Conservation (phyloP, 2,113 vertebrate genomes). For the Echinops telfairi region DNA sequence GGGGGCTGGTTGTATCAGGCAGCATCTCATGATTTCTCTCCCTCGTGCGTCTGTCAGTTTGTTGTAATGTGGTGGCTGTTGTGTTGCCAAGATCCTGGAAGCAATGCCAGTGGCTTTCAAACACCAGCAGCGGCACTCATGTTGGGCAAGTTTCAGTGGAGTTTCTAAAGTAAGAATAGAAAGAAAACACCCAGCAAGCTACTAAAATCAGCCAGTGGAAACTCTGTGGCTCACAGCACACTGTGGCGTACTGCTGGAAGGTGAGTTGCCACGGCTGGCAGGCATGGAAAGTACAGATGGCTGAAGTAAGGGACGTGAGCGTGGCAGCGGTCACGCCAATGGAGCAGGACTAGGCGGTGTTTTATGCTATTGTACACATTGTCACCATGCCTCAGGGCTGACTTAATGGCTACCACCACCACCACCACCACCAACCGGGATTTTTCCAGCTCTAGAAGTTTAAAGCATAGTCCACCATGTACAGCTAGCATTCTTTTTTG, state of each 20-base stretch:
- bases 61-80: not conserved
- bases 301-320: not conserved
- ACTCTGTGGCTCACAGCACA: not conserved
- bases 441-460: not conserved
- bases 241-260: not conserved
- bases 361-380: not conserved
- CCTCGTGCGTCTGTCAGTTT: not conserved
- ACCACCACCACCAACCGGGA: not conserved
- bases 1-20: not conserved
- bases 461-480: not conserved
- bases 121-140: not conserved
- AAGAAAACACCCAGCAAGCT: not conserved
- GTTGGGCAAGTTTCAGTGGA: not conserved
- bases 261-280: not conserved
- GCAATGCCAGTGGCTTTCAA: not conserved
- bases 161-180: not conserved
- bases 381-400: not conserved
- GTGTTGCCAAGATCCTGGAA: not conserved
- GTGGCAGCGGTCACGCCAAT: not conserved
- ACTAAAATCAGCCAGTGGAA: not conserved
- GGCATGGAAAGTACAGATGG: not conserved
- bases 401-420: not conserved
- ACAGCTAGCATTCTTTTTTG: slow-evolving; percentile 1
- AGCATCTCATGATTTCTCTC: not conserved
- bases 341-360: not conserved